Conservation (phyloP, 2,113 vertebrate species). For the Loxodonta africana region DNA sequence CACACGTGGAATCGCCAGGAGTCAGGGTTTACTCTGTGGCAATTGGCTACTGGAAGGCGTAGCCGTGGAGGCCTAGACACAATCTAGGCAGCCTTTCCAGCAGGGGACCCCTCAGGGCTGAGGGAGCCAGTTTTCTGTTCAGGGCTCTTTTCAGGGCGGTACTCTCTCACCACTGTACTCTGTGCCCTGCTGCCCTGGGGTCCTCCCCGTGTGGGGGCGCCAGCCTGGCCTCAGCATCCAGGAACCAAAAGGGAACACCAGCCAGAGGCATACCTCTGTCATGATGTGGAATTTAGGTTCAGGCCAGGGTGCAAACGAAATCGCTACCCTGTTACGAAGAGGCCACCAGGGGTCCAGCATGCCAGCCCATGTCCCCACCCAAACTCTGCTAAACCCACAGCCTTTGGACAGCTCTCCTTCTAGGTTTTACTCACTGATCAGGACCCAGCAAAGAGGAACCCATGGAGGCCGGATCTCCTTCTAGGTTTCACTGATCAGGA, state of each 20-base stretch:
- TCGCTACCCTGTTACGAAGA: background rate
- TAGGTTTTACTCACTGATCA: background rate
- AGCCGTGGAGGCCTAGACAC: background rate
- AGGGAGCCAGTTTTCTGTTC: background rate
- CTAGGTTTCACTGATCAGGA: background rate
- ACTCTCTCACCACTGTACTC: no score
- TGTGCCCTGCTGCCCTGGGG: background rate
- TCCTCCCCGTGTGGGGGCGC: accelerated
- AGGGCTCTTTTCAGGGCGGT: background rate
- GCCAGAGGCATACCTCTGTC: background rate
- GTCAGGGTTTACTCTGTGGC: no score
- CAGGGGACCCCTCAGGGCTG: background rate
- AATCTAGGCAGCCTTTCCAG: background rate
- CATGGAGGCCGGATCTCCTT: background rate
- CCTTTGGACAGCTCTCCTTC: background rate
- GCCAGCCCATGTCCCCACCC: accelerated
- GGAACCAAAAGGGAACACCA: no score
- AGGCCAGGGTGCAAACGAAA: background rate
- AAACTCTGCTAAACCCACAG: background rate
- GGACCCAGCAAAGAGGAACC: background rate
- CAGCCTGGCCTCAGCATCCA: background rate
- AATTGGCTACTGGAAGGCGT: no score
- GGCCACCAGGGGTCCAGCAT: background rate
- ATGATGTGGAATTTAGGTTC: background rate
- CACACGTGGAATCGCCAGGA: no score